These are phyloP conservation scores for Himalopsyche tibetana DNA, from an alignment of 2,888 invertebrate species.

Conservation along the genomic window DNA sequence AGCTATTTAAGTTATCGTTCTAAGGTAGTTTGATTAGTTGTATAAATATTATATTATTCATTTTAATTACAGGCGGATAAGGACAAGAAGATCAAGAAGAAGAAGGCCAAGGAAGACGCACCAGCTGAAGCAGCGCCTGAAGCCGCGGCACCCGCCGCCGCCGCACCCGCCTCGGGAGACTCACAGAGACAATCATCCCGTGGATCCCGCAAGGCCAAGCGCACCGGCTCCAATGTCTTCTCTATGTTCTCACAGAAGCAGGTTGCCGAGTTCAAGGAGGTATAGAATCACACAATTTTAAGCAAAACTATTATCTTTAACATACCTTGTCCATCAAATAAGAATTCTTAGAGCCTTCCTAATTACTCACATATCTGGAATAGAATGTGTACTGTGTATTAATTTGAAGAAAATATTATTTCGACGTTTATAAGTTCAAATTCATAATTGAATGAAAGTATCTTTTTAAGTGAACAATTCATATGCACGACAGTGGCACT, in stretches of 20 bases:
- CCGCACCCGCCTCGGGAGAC: constrained; percentile 79
- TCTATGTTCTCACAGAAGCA: constrained; percentile 98
- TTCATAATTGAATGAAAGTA: too few relatives aligned
- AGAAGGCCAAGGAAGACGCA: constrained; percentile 80
- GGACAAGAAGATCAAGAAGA: constrained; percentile 93
- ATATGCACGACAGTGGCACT: too few relatives aligned
- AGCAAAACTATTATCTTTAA: neutral
- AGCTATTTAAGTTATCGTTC: neutral
- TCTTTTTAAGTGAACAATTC: too few relatives aligned
- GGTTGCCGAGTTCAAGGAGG: constrained; percentile 97
- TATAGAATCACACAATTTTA: constrained; percentile 68
- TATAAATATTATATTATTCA: neutral
- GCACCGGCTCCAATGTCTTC: constrained; percentile 96
- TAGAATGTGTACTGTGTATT: too few relatives aligned
- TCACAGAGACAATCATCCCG: constrained; percentile 86
- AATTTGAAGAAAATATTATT: too few relatives aligned
- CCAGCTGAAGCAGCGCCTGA: constrained; percentile 83
- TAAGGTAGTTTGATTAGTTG: neutral
- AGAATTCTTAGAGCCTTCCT: too few relatives aligned
- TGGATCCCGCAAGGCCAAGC: constrained; percentile 89
- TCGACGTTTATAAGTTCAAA: too few relatives aligned
- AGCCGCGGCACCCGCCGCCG: constrained; percentile 81
- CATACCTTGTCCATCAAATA: too few relatives aligned
- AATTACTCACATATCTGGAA: too few relatives aligned
- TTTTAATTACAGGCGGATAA: constrained; percentile 86